Conservation (phyloP, 2,113 vertebrate genomes). For the Neodontobutis hainanensis region DNA sequence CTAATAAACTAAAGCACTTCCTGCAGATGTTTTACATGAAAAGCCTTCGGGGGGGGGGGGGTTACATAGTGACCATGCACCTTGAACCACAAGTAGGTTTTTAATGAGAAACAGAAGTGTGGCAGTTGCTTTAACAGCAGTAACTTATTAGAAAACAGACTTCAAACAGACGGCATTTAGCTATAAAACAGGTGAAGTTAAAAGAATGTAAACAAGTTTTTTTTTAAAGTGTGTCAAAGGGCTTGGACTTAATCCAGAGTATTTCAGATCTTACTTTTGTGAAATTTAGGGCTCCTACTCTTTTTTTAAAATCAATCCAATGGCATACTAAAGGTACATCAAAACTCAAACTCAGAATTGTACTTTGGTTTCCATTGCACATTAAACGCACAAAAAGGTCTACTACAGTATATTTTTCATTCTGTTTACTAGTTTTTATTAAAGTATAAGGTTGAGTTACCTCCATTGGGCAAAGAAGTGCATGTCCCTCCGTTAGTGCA, state of each 20-base stretch:
- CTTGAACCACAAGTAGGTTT: conserved; percentile 24
- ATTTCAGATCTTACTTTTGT: too few relatives aligned
- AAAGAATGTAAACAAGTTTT: background rate
- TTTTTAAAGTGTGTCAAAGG: background rate
- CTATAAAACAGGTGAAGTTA: conserved; percentile 2
- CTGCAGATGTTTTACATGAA: conserved; percentile 36
- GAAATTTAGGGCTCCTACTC: too few relatives aligned
- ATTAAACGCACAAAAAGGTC: too few relatives aligned
- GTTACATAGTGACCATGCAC: conserved; percentile 3
- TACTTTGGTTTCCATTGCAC: too few relatives aligned
- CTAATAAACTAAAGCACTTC: conserved; percentile 20
- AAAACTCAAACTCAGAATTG: too few relatives aligned
- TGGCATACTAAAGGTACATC: too few relatives aligned
- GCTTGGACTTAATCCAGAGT: background rate
- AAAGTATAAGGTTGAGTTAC: conserved; percentile 60
- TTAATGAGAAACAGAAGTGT: conserved; percentile 38
- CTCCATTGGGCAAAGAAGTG: conserved; percentile 84
- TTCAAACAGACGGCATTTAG: conserved; percentile 6
- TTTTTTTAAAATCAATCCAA: too few relatives aligned
- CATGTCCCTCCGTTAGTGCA: conserved; percentile 93
- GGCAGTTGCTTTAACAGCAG: conserved; percentile 14
- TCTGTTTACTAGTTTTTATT: background rate
- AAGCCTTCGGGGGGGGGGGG: background rate
- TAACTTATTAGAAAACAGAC: conserved; percentile 1
- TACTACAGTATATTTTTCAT: too few relatives aligned